phyloP scores from a whole-genome alignment of 2,113 vertebrate genomes.

The Lepidothrix coronata region DNA sequence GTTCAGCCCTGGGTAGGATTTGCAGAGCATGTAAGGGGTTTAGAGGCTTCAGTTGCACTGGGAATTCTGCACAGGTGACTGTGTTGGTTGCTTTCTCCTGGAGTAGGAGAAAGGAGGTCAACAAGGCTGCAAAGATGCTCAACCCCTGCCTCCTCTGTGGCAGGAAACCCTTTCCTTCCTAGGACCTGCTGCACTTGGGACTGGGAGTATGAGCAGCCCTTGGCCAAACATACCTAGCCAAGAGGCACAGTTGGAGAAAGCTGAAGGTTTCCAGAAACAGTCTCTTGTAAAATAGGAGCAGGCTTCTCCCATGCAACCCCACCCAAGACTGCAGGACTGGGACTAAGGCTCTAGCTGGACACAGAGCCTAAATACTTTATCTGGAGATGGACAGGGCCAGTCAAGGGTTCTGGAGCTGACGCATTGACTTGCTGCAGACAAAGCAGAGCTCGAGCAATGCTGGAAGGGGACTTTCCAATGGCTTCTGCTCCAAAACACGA shows the following conservation, averaged over 20 bases:
- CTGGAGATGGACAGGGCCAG: not conserved
- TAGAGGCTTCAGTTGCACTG: not conserved
- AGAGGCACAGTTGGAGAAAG: not conserved
- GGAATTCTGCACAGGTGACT: not conserved
- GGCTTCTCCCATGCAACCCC: not conserved
- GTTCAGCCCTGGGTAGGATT: not conserved
- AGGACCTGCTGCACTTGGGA: not conserved
- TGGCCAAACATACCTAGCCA: not conserved
- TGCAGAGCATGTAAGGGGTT: fast-evolving
- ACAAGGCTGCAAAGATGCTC: not conserved
- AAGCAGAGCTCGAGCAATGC: not conserved
- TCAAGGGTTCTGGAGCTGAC: not conserved
- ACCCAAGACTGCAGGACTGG: fast-evolving
- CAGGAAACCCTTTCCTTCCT: not conserved
- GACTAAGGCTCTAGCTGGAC: not conserved
- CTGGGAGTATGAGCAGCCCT: not conserved
- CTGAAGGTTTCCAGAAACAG: not conserved
- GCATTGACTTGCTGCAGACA: fast-evolving
- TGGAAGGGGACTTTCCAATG: not conserved
- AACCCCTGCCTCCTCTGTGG: not conserved
- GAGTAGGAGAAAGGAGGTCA: not conserved
- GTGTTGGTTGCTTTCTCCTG: not conserved
- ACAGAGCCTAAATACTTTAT: not conserved
- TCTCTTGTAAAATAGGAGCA: not conserved
- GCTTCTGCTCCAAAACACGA: not conserved